These are phyloP conservation scores for Drosophila prosaltans DNA, from an alignment of 1,140 invertebrate species.

Conservation along the genomic window DNA sequence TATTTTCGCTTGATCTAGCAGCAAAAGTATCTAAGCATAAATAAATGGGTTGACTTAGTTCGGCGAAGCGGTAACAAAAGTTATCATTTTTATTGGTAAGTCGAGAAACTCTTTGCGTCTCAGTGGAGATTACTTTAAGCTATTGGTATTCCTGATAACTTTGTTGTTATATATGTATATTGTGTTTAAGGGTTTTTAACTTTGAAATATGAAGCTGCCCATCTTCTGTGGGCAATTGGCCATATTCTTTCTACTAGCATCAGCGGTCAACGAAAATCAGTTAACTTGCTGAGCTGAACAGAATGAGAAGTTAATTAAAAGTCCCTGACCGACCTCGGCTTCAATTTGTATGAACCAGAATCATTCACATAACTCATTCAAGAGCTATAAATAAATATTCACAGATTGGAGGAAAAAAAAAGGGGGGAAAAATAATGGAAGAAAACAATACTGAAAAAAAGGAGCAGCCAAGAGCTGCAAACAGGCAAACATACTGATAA, in stretches of 20 bases:
- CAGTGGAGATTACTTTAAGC: no score
- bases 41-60: not conserved
- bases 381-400: constrained; percentile 5
- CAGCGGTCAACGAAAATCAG: constrained; percentile 4
- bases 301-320: constrained; percentile 45
- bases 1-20: constrained; percentile 23
- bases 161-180: no score
- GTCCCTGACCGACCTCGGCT: not conserved
- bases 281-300: constrained; percentile 18
- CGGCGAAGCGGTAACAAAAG: not conserved
- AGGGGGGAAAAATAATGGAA: not conserved
- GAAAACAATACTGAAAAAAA: not conserved
- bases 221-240: no score
- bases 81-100: not conserved
- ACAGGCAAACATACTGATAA: constrained; percentile 64
- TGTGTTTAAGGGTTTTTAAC: no score
- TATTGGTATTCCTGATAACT: no score
- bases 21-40: not conserved
- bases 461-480: constrained; percentile 45
- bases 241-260: constrained; percentile 4
- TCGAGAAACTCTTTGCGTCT: not conserved
- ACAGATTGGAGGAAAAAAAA: no score
- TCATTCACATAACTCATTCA: constrained; percentile 7
- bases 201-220: no score
- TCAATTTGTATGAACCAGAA: not conserved